A percentile compares a stretch with the other conserved stretches of the same genome.
Evolutionary conservation across 2,888 invertebrate species (phyloP).

Genomic region (Timandra comae): DNA sequence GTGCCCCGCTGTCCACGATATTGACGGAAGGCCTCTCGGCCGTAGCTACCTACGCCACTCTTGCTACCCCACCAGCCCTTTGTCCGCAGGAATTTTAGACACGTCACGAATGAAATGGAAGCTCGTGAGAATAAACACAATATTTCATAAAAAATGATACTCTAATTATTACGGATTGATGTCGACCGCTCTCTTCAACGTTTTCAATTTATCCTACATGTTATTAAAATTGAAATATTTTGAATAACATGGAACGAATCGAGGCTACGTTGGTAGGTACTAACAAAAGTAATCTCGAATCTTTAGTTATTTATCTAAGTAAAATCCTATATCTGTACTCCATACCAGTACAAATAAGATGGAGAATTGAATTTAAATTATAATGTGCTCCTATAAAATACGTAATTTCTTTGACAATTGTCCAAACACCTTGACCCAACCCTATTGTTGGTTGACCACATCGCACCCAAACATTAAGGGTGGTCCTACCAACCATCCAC

Average conservation of each 20-base stretch:
- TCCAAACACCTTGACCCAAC: slow-evolving; percentile 36
- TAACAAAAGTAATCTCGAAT: too few species aligned
- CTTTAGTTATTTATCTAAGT: too few species aligned
- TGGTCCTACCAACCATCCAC: slow-evolving; percentile 50
- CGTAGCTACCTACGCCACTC: slow-evolving; percentile 62
- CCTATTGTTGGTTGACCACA: slow-evolving; percentile 30
- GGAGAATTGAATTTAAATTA: too few species aligned
- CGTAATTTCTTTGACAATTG: slow-evolving; percentile 11
- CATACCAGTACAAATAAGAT: too few species aligned
- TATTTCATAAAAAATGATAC: slow-evolving; percentile 46
- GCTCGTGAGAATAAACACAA: slow-evolving; percentile 52
- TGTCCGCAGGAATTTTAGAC: slow-evolving; percentile 61
- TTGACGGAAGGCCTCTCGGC: slow-evolving; percentile 58
- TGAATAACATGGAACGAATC: slow-evolving; percentile 1
- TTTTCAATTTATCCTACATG: slow-evolving; percentile 32
- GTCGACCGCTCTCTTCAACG: slow-evolving; percentile 27
- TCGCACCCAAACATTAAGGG: slow-evolving; percentile 50
- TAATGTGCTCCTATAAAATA: too few species aligned
- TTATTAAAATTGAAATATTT: slow-evolving; percentile 13
- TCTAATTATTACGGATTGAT: slow-evolving; percentile 41
- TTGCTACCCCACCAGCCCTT: slow-evolving; percentile 47
- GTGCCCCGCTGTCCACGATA: slow-evolving; percentile 73
- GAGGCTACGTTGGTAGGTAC: too few species aligned
- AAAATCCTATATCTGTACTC: too few species aligned
- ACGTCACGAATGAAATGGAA: slow-evolving; percentile 61